phyloP scores from a whole-genome alignment of 2,888 invertebrate genomes.

The Aporophyla nigra region DNA sequence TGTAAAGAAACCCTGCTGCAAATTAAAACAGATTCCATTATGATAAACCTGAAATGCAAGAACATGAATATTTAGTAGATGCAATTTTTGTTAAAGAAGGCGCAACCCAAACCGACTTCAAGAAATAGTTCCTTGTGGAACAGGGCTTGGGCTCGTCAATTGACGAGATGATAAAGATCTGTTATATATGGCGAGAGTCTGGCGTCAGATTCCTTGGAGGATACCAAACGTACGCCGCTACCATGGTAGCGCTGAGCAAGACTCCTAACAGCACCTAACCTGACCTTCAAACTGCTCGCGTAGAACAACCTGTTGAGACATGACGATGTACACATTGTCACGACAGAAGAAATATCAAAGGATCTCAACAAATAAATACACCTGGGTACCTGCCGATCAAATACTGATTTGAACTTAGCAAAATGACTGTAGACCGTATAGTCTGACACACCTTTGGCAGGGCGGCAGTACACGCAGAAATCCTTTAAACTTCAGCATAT shows the following conservation, averaged over 20 bases:
- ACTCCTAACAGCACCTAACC: not conserved
- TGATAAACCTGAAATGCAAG: not conserved
- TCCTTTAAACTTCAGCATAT: not conserved
- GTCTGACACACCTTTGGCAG: not conserved
- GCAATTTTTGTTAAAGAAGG: not conserved
- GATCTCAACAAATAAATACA: not conserved
- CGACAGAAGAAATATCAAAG: not conserved
- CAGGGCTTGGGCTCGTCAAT: not conserved
- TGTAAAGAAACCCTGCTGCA: not conserved
- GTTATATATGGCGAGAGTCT: not conserved
- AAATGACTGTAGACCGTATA: not conserved
- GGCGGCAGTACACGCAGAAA: no score
- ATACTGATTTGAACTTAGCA: not conserved
- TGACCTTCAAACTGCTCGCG: not conserved
- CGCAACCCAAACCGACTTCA: no score
- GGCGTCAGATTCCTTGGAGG: not conserved
- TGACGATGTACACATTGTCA: not conserved
- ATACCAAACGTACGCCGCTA: not conserved
- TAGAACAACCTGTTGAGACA: no score
- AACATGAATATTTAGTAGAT: not conserved
- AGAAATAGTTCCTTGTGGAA: not conserved
- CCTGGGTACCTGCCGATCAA: not conserved
- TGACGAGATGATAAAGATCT: not conserved
- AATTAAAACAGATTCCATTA: not conserved
- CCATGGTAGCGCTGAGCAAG: not conserved